Evolutionary conservation across 2,113 vertebrate species (phyloP), one percentile per base, ranked within the genome.

Genomic region (Apaloderma vittatum): DNA sequence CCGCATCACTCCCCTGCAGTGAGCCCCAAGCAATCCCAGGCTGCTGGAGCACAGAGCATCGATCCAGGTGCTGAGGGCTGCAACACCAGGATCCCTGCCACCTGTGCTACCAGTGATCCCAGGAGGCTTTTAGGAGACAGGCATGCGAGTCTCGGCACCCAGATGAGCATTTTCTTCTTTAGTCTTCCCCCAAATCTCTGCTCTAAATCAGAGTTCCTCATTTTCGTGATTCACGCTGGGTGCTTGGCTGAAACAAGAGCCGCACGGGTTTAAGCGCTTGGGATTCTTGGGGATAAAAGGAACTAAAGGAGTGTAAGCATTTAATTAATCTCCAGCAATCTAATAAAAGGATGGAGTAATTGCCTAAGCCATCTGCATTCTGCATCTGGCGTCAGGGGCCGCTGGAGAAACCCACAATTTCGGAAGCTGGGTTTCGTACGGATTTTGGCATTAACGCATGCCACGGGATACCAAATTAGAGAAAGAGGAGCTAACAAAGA

Each of bases 261-360:
- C 3, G 11, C 1, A 2, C 1, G 7, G 52, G 77, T 58, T 66
- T 66, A 79, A 73, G 48, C 1, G 0, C 79, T 30, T 1, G 4
- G 52, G 86, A 88, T 89, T 86, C 91, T 40, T 61, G 26, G 52
- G 54, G 63, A 86, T 91, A 49, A 94, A 91, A 93, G 86, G 83
- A 96, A 88, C 85, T 70, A 75, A 78, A 90, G 76, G 29, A 94
- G 80, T 70, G 74, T 88, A 94, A 96, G 94, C 93, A 76, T 94
- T 96, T 95, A 96, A 94, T 95, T 96, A 93, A 93, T 96, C 91
- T 85, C 74, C 49, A 85, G 74, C 86, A 93, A 88, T 91, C 90
- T 94, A 93, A 94, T 96, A 93, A 93, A 92, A 89, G 84, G 89
- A 94, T 76, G 29, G 84, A 88, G 67, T 95, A 90, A 96, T 82